Conservation (phyloP, 2,888 invertebrate species). For the Cremastinae sp. region DNA sequence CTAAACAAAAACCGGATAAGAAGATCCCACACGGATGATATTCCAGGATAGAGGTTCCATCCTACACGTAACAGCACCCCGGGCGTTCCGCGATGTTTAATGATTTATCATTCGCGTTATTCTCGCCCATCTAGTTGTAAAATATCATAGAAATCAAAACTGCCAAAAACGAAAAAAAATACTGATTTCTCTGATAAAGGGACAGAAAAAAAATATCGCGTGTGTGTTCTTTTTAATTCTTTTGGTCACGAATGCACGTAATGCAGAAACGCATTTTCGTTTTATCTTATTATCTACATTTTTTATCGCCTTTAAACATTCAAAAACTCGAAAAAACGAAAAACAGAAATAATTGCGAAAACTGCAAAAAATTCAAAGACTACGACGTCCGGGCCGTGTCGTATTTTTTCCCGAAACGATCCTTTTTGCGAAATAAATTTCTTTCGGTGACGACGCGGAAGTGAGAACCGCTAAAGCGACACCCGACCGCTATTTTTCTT, state of each 20-base stretch:
- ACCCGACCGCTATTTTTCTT: conserved; percentile 24
- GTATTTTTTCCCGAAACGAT: conserved; percentile 23
- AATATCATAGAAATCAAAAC: conserved; percentile 19
- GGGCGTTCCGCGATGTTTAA: conserved; percentile 43
- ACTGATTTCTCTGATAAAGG: not conserved
- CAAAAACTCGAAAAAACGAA: too few species aligned
- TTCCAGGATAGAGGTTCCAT: conserved; percentile 40
- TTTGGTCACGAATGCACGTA: not conserved
- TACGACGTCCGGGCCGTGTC: not conserved
- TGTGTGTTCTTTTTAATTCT: conserved; percentile 19
- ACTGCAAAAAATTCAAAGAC: too few species aligned
- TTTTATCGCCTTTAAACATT: not conserved
- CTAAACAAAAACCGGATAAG: conserved; percentile 24
- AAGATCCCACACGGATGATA: conserved; percentile 43
- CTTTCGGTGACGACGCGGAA: conserved; percentile 47
- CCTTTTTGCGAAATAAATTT: conserved; percentile 32
- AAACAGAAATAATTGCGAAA: too few species aligned
- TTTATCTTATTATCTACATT: not conserved
- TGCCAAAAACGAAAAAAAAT: not conserved
- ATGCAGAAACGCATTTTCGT: not conserved
- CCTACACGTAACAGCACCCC: conserved; percentile 56
- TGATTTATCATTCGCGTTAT: conserved; percentile 43
- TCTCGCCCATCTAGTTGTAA: not conserved
- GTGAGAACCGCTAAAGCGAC: conserved; percentile 52
- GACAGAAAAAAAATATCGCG: not conserved